phyloP scores from a whole-genome alignment of 2,888 invertebrate species.

The Archaeoteleia sp. region DNA sequence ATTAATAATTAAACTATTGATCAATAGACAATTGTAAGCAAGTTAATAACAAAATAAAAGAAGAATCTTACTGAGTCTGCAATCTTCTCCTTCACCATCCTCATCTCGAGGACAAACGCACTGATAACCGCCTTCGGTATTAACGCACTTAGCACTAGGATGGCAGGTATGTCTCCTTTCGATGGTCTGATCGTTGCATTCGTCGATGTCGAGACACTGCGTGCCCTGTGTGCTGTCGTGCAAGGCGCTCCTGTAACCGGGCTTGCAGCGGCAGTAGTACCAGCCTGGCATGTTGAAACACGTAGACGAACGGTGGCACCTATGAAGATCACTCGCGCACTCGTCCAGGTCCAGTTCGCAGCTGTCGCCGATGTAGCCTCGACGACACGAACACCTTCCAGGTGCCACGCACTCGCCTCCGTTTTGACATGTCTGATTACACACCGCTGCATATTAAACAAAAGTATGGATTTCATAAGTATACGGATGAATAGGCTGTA shows the following conservation, averaged over 20 bases:
- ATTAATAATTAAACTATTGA: no score
- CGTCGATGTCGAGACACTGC: conserved; percentile 87
- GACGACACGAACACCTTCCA: conserved; percentile 85
- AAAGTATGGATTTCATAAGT: no score
- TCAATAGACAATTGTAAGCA: no score
- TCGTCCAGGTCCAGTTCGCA: conserved; percentile 93
- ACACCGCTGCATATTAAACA: conserved; percentile 81
- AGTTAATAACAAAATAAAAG: background rate
- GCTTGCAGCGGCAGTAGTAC: conserved; percentile 90
- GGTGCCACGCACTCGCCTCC: conserved; percentile 88
- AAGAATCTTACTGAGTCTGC: conserved; percentile 79
- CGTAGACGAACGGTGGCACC: conserved; percentile 84
- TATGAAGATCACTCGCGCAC: conserved; percentile 82
- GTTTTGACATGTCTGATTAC: conserved; percentile 87
- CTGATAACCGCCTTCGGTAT: conserved; percentile 86
- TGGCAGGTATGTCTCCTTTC: conserved; percentile 84
- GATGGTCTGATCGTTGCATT: conserved; percentile 82
- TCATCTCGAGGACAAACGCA: conserved; percentile 81
- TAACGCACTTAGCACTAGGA: conserved; percentile 85
- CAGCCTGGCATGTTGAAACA: conserved; percentile 94
- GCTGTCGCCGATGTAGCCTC: conserved; percentile 87
- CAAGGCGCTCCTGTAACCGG: conserved; percentile 82
- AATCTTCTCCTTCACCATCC: conserved; percentile 74
- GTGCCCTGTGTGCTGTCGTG: conserved; percentile 78
- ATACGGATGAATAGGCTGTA: no score